Evolutionary conservation across 2,113 vertebrate genomes (phyloP), one percentile per base, ranked within the genome.

Genomic region (Pomatorhinus ruficollis): DNA sequence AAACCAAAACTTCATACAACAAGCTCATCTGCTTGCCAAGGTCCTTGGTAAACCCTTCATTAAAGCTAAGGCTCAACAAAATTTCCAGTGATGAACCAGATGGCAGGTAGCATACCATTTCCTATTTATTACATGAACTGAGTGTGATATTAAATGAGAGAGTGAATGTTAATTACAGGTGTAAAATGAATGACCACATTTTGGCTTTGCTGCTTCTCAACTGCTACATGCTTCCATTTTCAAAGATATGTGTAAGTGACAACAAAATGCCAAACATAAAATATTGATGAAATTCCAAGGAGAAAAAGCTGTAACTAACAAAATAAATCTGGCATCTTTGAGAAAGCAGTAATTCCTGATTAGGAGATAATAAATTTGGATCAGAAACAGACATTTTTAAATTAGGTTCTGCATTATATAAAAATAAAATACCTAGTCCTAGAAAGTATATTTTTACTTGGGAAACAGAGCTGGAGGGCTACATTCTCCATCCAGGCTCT

Each of bases 201-300:
- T 87, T 75, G 33, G 8, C 14, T 81, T 76, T 91, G 18, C 40
- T 83, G 42, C 52, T 35, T 54, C 40, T 80, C 49, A 93, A 90
- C 19, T 92, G 44, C 35, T 64, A 40, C 11, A 28, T 12, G 20
- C 13, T 87, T 91, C 40, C 56, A 64, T 61, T 81, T 90, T 87
- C 77, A 57, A 81, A 81, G n/a, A 66, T n/a, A 21, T 44, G 22
- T 23, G 24, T 50, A 49, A 89, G 50, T 35, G 56, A 89, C 56
- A 91, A 49, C 27, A 83, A 93, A 95, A 92, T 87, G 44, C 37
- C 91, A 72, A 69, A 68, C 49, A 84, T 52, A 77, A 95, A 95
- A 91, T 68, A 91, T 60, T 89, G 44, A 95, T 84, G 65, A 91
- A 89, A 91, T 53, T 79, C 22, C 17, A 57, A 56, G 75, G 82